phyloP scores from a whole-genome alignment of 2,797 vertebrate species.

The Micropoecilia bifurca region DNA sequence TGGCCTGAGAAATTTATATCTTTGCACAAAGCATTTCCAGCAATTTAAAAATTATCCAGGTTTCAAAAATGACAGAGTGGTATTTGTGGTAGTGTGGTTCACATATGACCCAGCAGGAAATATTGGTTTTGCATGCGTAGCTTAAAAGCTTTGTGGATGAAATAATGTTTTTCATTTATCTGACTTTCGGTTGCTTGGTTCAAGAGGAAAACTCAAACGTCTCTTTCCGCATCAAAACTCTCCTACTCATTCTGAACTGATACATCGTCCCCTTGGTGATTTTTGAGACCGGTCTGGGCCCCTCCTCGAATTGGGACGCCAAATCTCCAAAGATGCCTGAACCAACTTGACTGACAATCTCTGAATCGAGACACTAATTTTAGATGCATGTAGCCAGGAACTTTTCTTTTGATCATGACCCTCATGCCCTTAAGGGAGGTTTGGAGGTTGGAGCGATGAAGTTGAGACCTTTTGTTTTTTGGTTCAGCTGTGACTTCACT shows the following conservation, averaged over 20 bases:
- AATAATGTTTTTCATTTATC: neutral
- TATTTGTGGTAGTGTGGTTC: neutral
- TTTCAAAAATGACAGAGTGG: neutral
- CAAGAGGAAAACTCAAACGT: neutral
- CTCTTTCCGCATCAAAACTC: neutral
- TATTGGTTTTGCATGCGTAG: neutral
- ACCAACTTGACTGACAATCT: neutral
- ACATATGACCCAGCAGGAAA: neutral
- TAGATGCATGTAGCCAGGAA: neutral
- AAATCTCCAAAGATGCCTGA: slow-evolving; percentile 1
- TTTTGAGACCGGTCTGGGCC: neutral
- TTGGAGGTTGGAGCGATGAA: neutral
- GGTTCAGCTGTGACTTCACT: neutral
- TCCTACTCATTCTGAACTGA: neutral
- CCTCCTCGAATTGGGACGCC: neutral
- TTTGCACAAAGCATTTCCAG: neutral
- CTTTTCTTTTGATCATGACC: neutral
- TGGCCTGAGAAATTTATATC: neutral
- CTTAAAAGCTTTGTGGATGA: neutral
- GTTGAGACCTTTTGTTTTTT: neutral
- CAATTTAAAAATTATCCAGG: neutral
- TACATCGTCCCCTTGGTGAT: neutral
- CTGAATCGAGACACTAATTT: neutral
- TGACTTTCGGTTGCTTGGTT: neutral
- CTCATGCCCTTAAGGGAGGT: neutral